Percentiles rank a stretch among this genome's conserved stretches.
Conservation (phyloP, 2,113 vertebrate species). For the Thalassarche chlororhynchos region DNA sequence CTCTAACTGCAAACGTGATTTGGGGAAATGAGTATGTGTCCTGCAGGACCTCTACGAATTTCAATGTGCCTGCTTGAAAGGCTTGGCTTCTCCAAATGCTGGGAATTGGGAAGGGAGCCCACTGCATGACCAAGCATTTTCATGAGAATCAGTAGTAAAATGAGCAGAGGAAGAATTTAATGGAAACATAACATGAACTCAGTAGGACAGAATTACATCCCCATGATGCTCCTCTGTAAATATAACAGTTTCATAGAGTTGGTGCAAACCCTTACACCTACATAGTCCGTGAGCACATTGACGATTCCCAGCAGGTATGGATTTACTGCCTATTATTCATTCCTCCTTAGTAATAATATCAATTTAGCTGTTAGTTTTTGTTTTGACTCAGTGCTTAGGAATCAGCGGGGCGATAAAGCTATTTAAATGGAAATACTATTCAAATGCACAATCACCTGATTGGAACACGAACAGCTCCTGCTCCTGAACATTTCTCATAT, state of each 20-base stretch:
- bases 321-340: slow-evolving; percentile 56
- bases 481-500: slow-evolving; percentile 49
- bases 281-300: neutral
- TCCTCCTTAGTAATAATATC: slow-evolving; percentile 54
- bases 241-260: neutral
- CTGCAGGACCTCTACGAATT: neutral
- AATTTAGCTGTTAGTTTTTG: slow-evolving; percentile 58
- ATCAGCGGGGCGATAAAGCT: slow-evolving; percentile 54
- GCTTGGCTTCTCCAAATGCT: neutral
- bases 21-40: neutral
- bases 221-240: neutral
- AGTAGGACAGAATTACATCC: neutral
- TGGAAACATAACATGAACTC: neutral
- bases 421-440: slow-evolving; percentile 58
- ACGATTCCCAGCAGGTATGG: slow-evolving; percentile 36
- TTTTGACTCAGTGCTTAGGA: slow-evolving; percentile 60
- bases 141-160: neutral
- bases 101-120: neutral
- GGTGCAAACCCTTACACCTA: slow-evolving; percentile 17
- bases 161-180: neutral
- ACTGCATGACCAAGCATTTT: neutral
- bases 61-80: neutral
- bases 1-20: neutral
- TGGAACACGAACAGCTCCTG: slow-evolving; percentile 9
- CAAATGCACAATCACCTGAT: slow-evolving; percentile 48